These are phyloP conservation scores for Poecilia gillii DNA, from an alignment of 2,797 vertebrate species.

Conservation along the genomic window DNA sequence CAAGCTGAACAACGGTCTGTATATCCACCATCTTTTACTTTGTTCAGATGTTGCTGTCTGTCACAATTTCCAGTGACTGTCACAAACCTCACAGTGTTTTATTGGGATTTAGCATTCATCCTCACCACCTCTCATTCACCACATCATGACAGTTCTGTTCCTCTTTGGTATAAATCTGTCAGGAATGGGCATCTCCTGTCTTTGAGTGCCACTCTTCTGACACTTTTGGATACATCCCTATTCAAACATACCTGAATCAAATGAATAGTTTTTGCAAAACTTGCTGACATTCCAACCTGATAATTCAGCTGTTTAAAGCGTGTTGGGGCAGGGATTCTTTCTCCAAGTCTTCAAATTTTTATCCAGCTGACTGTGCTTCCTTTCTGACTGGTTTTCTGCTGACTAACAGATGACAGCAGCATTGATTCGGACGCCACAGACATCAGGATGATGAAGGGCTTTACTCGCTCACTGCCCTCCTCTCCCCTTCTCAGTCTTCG, in stretches of 20 bases:
- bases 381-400: not conserved
- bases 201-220: not conserved
- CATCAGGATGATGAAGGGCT: slow-evolving; percentile 70
- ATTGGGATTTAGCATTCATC: not conserved
- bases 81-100: not conserved
- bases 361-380: not conserved
- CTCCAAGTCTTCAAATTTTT: not conserved
- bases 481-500: slow-evolving; percentile 72
- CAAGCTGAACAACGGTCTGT: slow-evolving; percentile 90
- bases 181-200: not conserved
- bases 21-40: not conserved
- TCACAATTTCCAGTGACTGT: not conserved
- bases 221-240: not conserved
- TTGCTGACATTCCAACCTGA: not conserved
- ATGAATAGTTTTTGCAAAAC: not conserved
- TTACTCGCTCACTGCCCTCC: slow-evolving; percentile 73
- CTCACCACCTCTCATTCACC: too few relatives aligned
- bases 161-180: not conserved
- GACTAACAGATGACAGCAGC: slow-evolving; percentile 43
- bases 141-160: not conserved
- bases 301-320: not conserved
- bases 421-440: slow-evolving; percentile 64
- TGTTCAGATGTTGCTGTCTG: not conserved
- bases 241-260: not conserved
- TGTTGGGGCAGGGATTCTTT: not conserved